Percentiles rank a stretch among this genome's conserved stretches.
phyloP scores from a whole-genome alignment of 2,797 vertebrate genomes.

The Numenius phaeopus region DNA sequence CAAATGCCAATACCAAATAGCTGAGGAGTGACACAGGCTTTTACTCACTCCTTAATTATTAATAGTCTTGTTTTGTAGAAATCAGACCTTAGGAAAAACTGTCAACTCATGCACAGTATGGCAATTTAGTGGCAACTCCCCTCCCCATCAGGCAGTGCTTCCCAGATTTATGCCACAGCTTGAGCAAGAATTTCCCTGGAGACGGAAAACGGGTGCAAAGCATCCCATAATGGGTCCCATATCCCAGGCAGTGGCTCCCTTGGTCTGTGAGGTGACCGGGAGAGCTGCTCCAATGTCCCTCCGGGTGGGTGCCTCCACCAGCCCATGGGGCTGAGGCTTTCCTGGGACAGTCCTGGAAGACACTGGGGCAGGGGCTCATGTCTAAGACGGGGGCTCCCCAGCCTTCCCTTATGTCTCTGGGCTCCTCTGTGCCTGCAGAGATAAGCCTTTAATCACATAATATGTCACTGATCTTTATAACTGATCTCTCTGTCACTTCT shows the following conservation, averaged over 20 bases:
- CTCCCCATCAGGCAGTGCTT: background rate
- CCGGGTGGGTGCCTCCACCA: background rate
- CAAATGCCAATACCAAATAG: constrained; percentile 64
- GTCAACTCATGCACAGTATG: background rate
- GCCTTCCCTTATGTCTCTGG: background rate
- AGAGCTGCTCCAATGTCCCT: background rate
- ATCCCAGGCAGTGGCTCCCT: background rate
- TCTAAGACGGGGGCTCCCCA: background rate
- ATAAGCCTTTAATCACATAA: background rate
- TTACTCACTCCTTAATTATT: constrained; percentile 67
- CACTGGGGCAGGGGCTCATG: background rate
- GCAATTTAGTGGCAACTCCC: background rate
- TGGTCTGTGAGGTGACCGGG: background rate
- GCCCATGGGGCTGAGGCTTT: background rate
- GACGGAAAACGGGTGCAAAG: background rate
- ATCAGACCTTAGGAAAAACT: constrained; percentile 27
- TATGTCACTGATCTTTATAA: background rate
- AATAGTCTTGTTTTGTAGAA: constrained; percentile 54
- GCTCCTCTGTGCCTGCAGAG: background rate
- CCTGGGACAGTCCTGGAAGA: background rate
- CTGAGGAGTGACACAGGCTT: constrained; percentile 44
- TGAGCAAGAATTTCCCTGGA: background rate
- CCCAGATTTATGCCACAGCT: background rate
- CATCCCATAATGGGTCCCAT: background rate
- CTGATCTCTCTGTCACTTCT: background rate